phyloP scores from a whole-genome alignment of 2,797 vertebrate genomes.

The Euthynnus affinis region DNA sequence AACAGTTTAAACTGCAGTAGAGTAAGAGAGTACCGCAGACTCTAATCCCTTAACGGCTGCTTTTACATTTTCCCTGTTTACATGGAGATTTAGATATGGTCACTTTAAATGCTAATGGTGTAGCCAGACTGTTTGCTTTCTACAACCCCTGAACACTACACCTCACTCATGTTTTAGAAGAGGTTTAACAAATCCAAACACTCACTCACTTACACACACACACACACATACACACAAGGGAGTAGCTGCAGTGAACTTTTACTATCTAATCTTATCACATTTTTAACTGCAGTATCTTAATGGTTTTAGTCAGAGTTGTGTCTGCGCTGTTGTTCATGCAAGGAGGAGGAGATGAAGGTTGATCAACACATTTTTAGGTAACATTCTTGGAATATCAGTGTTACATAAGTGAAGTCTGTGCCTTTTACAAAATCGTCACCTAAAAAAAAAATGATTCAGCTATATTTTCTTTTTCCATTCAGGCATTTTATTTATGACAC shows the following conservation, averaged over 20 bases:
- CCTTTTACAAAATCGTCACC: no score
- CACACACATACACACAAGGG: background rate
- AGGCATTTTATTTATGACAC: background rate
- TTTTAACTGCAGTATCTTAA: no score
- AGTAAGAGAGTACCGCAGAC: background rate
- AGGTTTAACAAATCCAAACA: background rate
- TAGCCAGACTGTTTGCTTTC: background rate
- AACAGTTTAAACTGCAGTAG: background rate
- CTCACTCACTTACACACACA: background rate
- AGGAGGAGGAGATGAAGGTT: no score
- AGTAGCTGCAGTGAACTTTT: background rate
- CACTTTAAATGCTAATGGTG: constrained; percentile 18
- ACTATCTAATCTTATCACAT: background rate
- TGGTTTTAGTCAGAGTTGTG: no score
- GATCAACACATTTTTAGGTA: no score
- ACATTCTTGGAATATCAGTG: no score
- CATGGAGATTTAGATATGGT: background rate
- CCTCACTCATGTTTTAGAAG: background rate
- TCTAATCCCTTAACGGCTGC: background rate
- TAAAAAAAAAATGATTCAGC: no score
- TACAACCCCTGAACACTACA: background rate
- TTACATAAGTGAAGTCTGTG: no score
- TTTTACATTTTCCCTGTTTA: constrained; percentile 6
- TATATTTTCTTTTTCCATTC: no score
- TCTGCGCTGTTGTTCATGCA: no score